Evolutionary conservation across 1,140 invertebrate genomes (phyloP).

Genomic region (Meteorus sp.): DNA sequence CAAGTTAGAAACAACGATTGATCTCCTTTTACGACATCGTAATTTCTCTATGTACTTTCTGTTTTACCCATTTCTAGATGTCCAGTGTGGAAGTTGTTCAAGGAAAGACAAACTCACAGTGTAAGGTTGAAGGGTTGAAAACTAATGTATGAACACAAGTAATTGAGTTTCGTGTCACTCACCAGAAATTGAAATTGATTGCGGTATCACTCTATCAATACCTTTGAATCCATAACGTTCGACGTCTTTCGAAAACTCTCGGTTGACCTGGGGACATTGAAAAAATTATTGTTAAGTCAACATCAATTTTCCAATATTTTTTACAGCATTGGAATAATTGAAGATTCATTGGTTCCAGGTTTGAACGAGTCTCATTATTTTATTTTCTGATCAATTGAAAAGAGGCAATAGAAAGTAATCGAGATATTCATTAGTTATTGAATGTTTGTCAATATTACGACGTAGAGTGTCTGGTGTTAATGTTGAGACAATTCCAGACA

Average conservation of each 20-base stretch:
- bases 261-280: conserved; percentile 4
- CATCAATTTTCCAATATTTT: no score
- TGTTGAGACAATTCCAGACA: no score
- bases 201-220: conserved; percentile 1
- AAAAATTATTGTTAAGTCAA: no score
- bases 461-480: no score
- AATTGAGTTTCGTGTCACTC: background rate
- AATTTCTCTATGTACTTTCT: background rate
- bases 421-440: no score
- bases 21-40: background rate
- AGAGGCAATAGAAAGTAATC: no score
- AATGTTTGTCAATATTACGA: no score
- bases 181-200: conserved; percentile 15
- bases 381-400: no score
- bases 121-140: background rate
- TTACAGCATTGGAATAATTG: no score
- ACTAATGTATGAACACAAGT: background rate
- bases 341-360: background rate
- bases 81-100: background rate
- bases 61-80: background rate
- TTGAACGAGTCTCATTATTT: no score
- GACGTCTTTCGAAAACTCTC: background rate
- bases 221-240: conserved; percentile 16
- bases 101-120: no score
- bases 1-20: background rate